phyloP scores from a whole-genome alignment of 1,140 invertebrate species.

The Euura lappo region DNA sequence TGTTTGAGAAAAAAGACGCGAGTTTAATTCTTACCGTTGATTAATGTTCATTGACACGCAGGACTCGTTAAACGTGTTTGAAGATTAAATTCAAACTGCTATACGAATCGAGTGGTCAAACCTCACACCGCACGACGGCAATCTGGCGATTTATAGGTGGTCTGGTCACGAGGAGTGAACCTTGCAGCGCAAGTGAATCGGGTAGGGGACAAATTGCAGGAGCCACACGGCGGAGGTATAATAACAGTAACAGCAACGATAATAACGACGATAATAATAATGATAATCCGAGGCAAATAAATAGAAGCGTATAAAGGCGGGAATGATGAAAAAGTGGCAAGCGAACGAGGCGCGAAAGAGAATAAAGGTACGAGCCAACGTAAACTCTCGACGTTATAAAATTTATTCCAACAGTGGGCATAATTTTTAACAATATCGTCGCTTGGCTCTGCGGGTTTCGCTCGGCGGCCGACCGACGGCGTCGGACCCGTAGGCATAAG shows the following conservation, averaged over 20 bases:
- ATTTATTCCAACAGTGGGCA: constrained; percentile 25
- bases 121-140: not conserved
- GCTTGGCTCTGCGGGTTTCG: constrained; percentile 15
- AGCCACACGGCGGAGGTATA: not conserved
- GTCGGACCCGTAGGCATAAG: constrained; percentile 25
- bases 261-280: not conserved
- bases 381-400: constrained; percentile 10
- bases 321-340: not conserved
- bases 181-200: not conserved
- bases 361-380: constrained; percentile 9
- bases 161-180: not conserved
- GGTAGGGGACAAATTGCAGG: not conserved
- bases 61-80: not conserved
- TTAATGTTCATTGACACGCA: not conserved
- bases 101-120: not conserved
- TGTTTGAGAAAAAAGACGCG: too few relatives aligned
- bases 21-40: not conserved
- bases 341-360: not conserved
- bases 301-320: not conserved
- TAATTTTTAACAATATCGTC: constrained; percentile 28
- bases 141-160: constrained; percentile 2
- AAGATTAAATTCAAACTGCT: not conserved
- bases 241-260: not conserved
- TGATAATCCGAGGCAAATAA: not conserved
- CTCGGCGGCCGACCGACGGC: constrained; percentile 1